Evolutionary conservation across 2,797 vertebrate genomes (phyloP).

Genomic region (Antennarius maculatus): DNA sequence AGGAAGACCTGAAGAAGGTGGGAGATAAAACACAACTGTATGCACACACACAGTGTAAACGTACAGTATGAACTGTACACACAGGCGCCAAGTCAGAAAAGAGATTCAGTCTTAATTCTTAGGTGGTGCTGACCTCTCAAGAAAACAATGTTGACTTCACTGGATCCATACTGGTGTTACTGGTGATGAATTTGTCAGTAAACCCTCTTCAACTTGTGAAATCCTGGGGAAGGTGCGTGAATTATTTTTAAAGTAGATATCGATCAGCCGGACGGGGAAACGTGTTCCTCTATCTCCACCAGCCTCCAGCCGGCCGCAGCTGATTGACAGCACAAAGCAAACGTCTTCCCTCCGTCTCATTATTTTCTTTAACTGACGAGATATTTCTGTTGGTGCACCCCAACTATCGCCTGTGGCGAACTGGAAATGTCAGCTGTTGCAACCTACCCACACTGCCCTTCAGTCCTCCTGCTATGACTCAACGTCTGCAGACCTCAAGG

Average conservation of each 20-base stretch:
- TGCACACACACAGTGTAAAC: not conserved
- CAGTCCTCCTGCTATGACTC: constrained; percentile 9
- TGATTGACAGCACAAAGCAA: constrained; percentile 10
- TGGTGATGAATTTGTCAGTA: constrained; percentile 5
- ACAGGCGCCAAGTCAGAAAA: too few species aligned
- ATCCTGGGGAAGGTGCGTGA: not conserved
- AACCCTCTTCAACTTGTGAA: constrained; percentile 21
- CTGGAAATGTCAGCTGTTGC: constrained; percentile 34
- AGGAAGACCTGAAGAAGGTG: constrained; percentile 97
- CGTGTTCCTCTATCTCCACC: not conserved
- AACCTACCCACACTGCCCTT: constrained; percentile 16
- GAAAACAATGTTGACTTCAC: too few species aligned
- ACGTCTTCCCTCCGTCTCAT: not conserved
- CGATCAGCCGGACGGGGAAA: constrained; percentile 21
- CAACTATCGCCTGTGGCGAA: constrained; percentile 8
- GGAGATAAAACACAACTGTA: constrained; percentile 1
- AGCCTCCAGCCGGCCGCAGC: not conserved
- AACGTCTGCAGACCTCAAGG: constrained; percentile 30
- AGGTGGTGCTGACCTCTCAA: too few species aligned
- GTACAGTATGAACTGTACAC: not conserved
- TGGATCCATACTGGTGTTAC: too few species aligned
- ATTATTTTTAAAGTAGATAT: constrained; percentile 2
- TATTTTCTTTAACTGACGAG: constrained; percentile 10
- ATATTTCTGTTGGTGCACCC: constrained; percentile 19
- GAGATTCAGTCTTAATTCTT: too few species aligned